Evolutionary conservation across 2,113 vertebrate species (phyloP).

Genomic region (Rhinoptilus africanus): DNA sequence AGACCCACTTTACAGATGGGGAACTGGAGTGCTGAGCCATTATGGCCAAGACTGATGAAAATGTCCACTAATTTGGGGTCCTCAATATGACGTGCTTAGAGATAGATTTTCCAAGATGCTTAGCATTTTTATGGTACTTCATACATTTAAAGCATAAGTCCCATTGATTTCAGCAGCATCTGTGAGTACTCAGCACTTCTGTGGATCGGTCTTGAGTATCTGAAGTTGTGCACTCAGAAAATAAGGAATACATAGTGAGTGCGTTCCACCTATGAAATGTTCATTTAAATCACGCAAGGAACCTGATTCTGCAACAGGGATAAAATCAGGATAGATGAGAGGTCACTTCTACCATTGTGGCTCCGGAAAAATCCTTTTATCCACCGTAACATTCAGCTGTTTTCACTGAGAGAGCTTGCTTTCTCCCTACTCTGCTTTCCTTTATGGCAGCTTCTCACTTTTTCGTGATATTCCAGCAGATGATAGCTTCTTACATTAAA

Average conservation of each 20-base stretch:
- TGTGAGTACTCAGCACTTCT: background rate
- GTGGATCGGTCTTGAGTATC: background rate
- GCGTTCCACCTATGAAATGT: background rate
- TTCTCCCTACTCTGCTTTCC: background rate
- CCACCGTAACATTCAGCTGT: accelerated
- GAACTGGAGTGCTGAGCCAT: background rate
- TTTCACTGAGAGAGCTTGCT: background rate
- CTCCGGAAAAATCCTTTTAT: background rate
- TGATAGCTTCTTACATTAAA: background rate
- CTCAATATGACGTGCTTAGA: background rate
- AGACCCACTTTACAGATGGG: background rate
- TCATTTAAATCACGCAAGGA: background rate
- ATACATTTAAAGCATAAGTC: background rate
- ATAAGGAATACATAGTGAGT: background rate
- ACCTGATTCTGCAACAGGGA: background rate
- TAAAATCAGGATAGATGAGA: background rate
- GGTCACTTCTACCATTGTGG: accelerated
- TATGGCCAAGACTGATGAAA: slow-evolving; percentile 2
- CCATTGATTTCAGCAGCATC: background rate
- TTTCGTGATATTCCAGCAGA: background rate
- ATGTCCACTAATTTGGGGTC: background rate
- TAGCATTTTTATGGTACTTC: background rate
- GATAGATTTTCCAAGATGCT: background rate
- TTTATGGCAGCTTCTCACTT: background rate
- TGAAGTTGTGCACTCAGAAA: background rate